Percentiles rank a stretch among this genome's conserved stretches.
Evolutionary conservation across 2,113 vertebrate genomes (phyloP).

Genomic region (Noturus placidus): DNA sequence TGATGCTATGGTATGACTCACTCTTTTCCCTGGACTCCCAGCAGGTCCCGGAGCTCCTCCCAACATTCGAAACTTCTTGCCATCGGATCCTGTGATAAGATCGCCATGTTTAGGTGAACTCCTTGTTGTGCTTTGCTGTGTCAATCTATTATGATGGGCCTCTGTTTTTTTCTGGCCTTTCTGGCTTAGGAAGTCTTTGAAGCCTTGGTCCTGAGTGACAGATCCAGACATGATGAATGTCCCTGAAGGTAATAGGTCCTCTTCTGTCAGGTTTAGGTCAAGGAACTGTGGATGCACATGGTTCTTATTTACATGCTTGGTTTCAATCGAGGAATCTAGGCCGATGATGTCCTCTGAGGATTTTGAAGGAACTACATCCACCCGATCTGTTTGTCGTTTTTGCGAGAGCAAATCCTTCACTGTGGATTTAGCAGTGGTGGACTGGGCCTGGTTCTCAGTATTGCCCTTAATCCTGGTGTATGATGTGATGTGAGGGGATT

Average conservation of each 20-base stretch:
- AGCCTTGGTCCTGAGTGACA: not conserved
- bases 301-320: not conserved
- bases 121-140: not conserved
- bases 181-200: not conserved
- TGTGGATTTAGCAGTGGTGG: not conserved
- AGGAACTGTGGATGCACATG: not conserved
- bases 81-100: not conserved
- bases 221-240: not conserved
- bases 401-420: constrained; percentile 60
- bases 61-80: constrained; percentile 51
- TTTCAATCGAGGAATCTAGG: constrained; percentile 6
- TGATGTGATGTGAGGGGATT: not conserved
- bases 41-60: constrained; percentile 64
- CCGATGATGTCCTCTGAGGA: constrained; percentile 13
- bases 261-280: constrained; percentile 48
- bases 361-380: constrained; percentile 37
- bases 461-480: constrained; percentile 31
- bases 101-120: constrained; percentile 1
- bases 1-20: constrained; percentile 62
- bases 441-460: constrained; percentile 51
- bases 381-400: constrained; percentile 36
- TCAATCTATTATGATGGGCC: constrained; percentile 4
- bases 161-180: not conserved
- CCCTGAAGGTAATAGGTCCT: constrained; percentile 44
- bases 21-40: constrained; percentile 69